Percentiles rank a stretch among this genome's conserved stretches.
Evolutionary conservation across 2,888 invertebrate genomes (phyloP).

Genomic region (Anarsia innoxiella): DNA sequence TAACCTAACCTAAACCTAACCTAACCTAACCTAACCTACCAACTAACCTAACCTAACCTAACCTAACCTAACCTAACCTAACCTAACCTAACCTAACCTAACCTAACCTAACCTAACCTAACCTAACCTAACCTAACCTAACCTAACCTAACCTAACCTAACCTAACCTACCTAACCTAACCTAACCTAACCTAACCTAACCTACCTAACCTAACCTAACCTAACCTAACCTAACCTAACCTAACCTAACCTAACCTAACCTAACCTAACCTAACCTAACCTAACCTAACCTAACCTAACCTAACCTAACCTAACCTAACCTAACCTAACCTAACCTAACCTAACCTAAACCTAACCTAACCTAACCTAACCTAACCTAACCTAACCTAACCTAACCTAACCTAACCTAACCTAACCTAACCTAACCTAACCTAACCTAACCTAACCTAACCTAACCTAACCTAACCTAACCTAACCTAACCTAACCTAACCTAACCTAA

Average conservation of each 20-base stretch:
- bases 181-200: slow-evolving; percentile 13
- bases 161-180: slow-evolving; percentile 16
- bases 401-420: slow-evolving; percentile 17
- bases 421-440: slow-evolving; percentile 17
- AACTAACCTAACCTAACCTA: slow-evolving; percentile 13
- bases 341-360: slow-evolving; percentile 15
- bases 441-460: slow-evolving; percentile 17
- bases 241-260: slow-evolving; percentile 14
- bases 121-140: slow-evolving; percentile 17
- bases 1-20: slow-evolving; percentile 14
- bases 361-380: slow-evolving; percentile 16
- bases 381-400: slow-evolving; percentile 16
- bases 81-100: slow-evolving; percentile 12
- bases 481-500: slow-evolving; percentile 12
- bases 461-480: slow-evolving; percentile 15
- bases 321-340: slow-evolving; percentile 15
- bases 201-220: slow-evolving; percentile 14
- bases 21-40: slow-evolving; percentile 15
- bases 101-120: slow-evolving; percentile 17
- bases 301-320: slow-evolving; percentile 16
- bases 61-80: slow-evolving; percentile 14
- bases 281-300: slow-evolving; percentile 17
- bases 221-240: slow-evolving; percentile 12
- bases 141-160: slow-evolving; percentile 14
- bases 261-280: slow-evolving; percentile 17